phyloP scores from a whole-genome alignment of 2,113 vertebrate genomes.

The Cyphomyrus plagiostoma region DNA sequence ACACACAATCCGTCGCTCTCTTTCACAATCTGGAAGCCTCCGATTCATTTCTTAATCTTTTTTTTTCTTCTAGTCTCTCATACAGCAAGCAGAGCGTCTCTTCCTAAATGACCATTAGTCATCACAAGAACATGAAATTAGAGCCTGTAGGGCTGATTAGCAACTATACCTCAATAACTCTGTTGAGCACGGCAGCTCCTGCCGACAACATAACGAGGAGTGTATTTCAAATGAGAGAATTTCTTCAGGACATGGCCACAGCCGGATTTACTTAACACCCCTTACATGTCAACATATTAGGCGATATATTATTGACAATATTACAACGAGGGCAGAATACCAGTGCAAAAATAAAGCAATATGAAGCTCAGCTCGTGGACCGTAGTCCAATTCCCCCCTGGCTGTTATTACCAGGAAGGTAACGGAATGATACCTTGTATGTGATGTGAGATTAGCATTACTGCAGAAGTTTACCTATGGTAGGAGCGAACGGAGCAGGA shows the following conservation, averaged over 20 bases:
- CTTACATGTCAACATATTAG: conserved; percentile 11
- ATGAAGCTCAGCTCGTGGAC: neutral
- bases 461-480: neutral
- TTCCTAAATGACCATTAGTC: neutral
- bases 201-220: neutral
- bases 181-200: neutral
- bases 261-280: neutral
- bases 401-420: neutral
- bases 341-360: conserved; percentile 11
- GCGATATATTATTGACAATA: neutral
- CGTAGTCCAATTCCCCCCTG: neutral
- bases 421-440: neutral
- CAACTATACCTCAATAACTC: neutral
- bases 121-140: neutral
- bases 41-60: neutral
- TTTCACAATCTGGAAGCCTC: neutral
- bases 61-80: neutral
- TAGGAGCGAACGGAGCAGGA: neutral
- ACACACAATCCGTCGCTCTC: too few species aligned
- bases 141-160: conserved; percentile 2
- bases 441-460: neutral
- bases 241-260: neutral
- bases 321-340: neutral
- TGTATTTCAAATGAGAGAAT: conserved; percentile 4
- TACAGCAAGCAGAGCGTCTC: neutral